Conservation (phyloP, 2,888 invertebrate genomes). For the Nephrotoma guestfalica region DNA sequence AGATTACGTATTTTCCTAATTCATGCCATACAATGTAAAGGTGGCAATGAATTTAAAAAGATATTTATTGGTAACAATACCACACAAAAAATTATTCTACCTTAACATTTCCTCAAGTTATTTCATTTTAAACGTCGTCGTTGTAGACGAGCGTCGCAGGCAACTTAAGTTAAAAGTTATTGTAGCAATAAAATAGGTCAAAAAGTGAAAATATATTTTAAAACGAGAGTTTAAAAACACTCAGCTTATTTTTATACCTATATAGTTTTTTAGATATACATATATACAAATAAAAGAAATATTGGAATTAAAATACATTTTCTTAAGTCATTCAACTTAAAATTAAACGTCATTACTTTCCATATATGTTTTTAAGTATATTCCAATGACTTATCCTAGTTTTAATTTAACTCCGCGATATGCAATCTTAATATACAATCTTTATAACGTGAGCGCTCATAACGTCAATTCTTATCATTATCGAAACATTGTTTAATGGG, state of each 20-base stretch:
- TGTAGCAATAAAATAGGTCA: not conserved
- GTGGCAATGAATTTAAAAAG: not conserved
- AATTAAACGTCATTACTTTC: not conserved
- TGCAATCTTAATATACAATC: not conserved
- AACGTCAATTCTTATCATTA: not conserved
- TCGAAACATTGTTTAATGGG: not conserved
- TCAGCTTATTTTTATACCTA: not conserved
- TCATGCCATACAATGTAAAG: too few relatives aligned
- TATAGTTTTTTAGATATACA: not conserved
- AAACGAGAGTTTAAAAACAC: not conserved
- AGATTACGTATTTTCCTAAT: not conserved
- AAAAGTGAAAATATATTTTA: not conserved
- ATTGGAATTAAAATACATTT: not conserved
- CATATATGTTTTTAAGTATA: not conserved
- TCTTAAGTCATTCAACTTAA: not conserved
- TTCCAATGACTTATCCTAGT: not conserved
- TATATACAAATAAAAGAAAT: not conserved
- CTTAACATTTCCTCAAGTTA: not conserved
- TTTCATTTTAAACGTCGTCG: not conserved
- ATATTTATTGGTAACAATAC: not conserved
- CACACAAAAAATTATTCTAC: not conserved
- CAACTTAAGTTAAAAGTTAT: not conserved
- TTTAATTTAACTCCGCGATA: not conserved
- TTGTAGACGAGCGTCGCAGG: not conserved
- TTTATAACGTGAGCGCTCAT: not conserved